Conservation (phyloP, 2,797 vertebrate species). For the Neomorphus geoffroyi region DNA sequence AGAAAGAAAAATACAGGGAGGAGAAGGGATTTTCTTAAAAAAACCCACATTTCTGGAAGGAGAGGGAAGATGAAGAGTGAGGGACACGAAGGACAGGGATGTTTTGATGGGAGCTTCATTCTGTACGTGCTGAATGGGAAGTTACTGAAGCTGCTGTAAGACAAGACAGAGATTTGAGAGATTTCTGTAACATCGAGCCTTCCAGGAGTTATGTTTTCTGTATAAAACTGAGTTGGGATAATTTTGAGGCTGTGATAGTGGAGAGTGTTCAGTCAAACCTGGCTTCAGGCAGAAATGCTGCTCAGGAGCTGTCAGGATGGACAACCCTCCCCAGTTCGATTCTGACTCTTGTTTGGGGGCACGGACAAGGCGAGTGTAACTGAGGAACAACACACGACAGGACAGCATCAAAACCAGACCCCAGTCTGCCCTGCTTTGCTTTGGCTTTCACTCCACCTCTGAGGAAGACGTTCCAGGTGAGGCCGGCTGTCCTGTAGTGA, state of each 20-base stretch:
- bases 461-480: not conserved
- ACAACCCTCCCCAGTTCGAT: not conserved
- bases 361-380: rapidly evolving
- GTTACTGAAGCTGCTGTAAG: not conserved
- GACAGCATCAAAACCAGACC: not conserved
- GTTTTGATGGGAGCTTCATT: not conserved
- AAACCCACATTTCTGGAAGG: not conserved
- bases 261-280: not conserved
- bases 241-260: not conserved
- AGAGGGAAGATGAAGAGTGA: not conserved
- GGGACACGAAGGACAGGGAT: not conserved
- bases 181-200: not conserved
- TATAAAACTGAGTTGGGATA: not conserved
- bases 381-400: not conserved
- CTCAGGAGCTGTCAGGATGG: not conserved
- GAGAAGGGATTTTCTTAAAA: not conserved
- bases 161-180: not conserved
- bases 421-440: not conserved
- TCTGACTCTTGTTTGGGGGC: not conserved
- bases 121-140: not conserved
- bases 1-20: not conserved
- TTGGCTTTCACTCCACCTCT: not conserved
- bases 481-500: not conserved
- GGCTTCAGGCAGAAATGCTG: not conserved
- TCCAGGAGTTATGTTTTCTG: not conserved